Percentiles rank a stretch among this genome's conserved stretches.
These are phyloP conservation scores for Podarcis cretensis DNA, from an alignment of 2,113 vertebrate species.

Conservation along the genomic window DNA sequence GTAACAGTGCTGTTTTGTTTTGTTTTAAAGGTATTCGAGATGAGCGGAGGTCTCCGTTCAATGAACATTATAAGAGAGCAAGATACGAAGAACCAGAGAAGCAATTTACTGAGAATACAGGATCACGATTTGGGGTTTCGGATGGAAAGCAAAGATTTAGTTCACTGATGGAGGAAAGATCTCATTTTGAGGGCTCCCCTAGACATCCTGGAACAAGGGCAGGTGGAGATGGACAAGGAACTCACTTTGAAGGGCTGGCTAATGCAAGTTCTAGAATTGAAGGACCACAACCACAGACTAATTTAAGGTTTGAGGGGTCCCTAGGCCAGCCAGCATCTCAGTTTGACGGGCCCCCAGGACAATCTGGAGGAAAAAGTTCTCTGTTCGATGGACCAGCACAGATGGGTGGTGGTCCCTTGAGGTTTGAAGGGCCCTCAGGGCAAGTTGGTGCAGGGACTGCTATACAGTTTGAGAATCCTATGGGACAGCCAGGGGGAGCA, in stretches of 20 bases:
- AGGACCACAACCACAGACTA: slow-evolving; percentile 75
- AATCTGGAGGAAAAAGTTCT: slow-evolving; percentile 68
- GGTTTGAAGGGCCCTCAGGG: slow-evolving; percentile 78
- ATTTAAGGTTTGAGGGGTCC: slow-evolving; percentile 83
- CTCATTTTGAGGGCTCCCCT: slow-evolving; percentile 77
- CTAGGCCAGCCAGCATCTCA: slow-evolving; percentile 75
- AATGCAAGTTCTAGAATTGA: slow-evolving; percentile 81
- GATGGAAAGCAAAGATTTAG: slow-evolving; percentile 84
- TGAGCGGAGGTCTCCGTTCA: slow-evolving; percentile 78
- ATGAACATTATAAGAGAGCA: slow-evolving; percentile 79
- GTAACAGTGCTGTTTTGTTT: slow-evolving; percentile 29
- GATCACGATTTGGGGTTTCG: slow-evolving; percentile 78
- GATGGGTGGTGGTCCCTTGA: slow-evolving; percentile 73
- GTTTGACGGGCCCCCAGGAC: slow-evolving; percentile 75
- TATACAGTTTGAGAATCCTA: slow-evolving; percentile 77
- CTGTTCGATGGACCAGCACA: slow-evolving; percentile 81
- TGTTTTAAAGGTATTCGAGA: slow-evolving; percentile 78
- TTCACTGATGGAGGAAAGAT: slow-evolving; percentile 80
- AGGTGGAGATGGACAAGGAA: slow-evolving; percentile 76
- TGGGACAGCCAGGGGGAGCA: slow-evolving; percentile 74
- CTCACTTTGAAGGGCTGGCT: slow-evolving; percentile 77
- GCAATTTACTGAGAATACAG: slow-evolving; percentile 74
- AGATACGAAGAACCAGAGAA: slow-evolving; percentile 83
- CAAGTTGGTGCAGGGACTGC: slow-evolving; percentile 70
- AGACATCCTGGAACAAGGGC: slow-evolving; percentile 75